A percentile compares a stretch with the other conserved stretches of the same genome.
These are phyloP conservation scores for Daktulosphaira vitifoliae DNA, from an alignment of 1,140 invertebrate genomes.

Conservation along the genomic window DNA sequence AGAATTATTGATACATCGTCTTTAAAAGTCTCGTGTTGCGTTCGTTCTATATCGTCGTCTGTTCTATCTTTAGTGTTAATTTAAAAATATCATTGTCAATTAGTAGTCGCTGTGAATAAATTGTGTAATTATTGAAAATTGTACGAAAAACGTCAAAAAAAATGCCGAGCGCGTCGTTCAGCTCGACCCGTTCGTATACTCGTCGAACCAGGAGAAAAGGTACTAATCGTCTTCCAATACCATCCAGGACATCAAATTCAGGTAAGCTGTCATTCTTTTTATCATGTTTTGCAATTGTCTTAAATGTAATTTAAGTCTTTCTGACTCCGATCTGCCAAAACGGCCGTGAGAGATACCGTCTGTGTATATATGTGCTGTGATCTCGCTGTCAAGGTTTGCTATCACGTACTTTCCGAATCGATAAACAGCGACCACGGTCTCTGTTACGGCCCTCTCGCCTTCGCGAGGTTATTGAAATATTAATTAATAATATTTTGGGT, in stretches of 20 bases:
- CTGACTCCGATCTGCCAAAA: neutral
- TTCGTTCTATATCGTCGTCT: no score
- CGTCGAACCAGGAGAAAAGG: slow-evolving; percentile 76
- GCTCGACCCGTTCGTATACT: slow-evolving; percentile 74
- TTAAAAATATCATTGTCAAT: no score
- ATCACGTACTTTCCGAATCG: slow-evolving; percentile 10
- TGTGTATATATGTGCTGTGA: neutral
- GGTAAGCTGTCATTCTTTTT: no score
- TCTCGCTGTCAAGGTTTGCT: slow-evolving; percentile 12
- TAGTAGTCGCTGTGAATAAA: neutral
- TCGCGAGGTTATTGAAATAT: no score
- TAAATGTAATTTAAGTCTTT: no score
- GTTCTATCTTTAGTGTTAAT: no score
- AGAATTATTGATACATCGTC: no score
- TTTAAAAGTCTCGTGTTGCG: no score
- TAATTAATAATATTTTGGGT: slow-evolving; percentile 6
- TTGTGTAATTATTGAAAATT: slow-evolving; percentile 5
- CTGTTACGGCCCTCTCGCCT: no score
- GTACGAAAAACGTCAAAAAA: slow-evolving; percentile 43
- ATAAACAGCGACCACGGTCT: neutral
- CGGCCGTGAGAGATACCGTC: neutral
- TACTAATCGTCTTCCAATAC: slow-evolving; percentile 69
- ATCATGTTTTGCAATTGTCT: slow-evolving; percentile 40
- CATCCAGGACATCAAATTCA: slow-evolving; percentile 45
- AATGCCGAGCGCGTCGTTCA: slow-evolving; percentile 85